Base-by-base conservation (phyloP, 1,140 invertebrate species). In the Cotesia chilonis region DNA sequence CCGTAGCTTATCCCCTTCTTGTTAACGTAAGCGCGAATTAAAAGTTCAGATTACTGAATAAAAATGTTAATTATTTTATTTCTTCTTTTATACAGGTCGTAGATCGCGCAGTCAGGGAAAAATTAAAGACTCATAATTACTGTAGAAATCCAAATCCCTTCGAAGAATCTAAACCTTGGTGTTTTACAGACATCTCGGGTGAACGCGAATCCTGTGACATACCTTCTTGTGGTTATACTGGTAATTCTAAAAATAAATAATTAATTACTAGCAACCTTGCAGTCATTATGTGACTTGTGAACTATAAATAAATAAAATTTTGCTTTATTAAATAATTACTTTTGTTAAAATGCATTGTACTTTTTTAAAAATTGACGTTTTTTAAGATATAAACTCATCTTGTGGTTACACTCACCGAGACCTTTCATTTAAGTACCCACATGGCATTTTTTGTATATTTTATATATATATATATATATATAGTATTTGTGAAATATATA, bases 191-290 rank as follows among this genome's bases (percentile, higher is more conserved):
- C 0, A 35, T 67, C n/a, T 57, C 76, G 4, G 84, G 85, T 1
- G 80, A 86, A 68, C 84, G 82, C 28, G 89, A 90, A 75, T 85
- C 86, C 68, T 91, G 90, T 70, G 89, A 90, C 73, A 89, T 91
- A 73, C 89, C 89, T 3, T 52, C 78, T 10, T 90, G 88, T 73
- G 79, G 80, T 38, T 79, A 80, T 72, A 76, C 76, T 41, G 80
- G 86, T 87, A 81, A 72, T 41, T 41, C 4, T 7, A 41, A 9
- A 7, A 51, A 41, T 20, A 71, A 37, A 68, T 17, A 14, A 70
- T 70, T 60, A 38, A 47, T 54, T 20, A 59, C 6, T 20, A 4
- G 20, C 6, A 54, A 17, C 20, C 6, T 47, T 70, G 3, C 10
- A 28, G 20, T 28, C 20, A 28, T 2, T 28, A 28, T 28, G 20